Conservation (phyloP, 2,888 invertebrate genomes). For the Hypomecis punctinalis region DNA sequence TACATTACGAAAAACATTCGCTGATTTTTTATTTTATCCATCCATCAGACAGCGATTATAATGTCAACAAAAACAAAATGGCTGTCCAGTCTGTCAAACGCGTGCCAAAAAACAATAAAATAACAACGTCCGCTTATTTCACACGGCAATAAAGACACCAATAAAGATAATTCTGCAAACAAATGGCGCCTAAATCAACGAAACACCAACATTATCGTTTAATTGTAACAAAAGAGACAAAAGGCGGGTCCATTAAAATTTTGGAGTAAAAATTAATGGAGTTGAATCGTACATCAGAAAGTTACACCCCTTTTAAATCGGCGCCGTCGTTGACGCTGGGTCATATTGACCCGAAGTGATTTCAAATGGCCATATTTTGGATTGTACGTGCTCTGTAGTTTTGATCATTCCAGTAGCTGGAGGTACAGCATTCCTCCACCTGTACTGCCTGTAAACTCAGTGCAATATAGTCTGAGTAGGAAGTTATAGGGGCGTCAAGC, state of each 20-base stretch:
- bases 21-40: too few species aligned
- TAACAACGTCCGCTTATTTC: conserved; percentile 37
- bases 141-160: conserved; percentile 40
- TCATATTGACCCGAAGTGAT: too few species aligned
- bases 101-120: conserved; percentile 27
- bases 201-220: conserved; percentile 43
- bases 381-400: too few species aligned
- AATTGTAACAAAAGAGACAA: conserved; percentile 40
- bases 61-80: conserved; percentile 1
- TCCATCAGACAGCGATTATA: too few species aligned
- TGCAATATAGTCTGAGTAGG: too few species aligned
- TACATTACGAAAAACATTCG: too few species aligned
- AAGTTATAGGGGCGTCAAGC: too few species aligned
- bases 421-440: too few species aligned
- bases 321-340: too few species aligned
- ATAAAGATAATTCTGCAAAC: conserved; percentile 43
- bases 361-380: too few species aligned
- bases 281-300: background rate
- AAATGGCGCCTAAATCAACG: conserved; percentile 38
- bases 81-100: background rate
- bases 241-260: conserved; percentile 25
- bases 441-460: too few species aligned
- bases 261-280: conserved; percentile 19
- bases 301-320: background rate
- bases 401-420: too few species aligned